Evolutionary conservation across 2,888 invertebrate genomes (phyloP).

Genomic region (Torymus aiolomorphi): DNA sequence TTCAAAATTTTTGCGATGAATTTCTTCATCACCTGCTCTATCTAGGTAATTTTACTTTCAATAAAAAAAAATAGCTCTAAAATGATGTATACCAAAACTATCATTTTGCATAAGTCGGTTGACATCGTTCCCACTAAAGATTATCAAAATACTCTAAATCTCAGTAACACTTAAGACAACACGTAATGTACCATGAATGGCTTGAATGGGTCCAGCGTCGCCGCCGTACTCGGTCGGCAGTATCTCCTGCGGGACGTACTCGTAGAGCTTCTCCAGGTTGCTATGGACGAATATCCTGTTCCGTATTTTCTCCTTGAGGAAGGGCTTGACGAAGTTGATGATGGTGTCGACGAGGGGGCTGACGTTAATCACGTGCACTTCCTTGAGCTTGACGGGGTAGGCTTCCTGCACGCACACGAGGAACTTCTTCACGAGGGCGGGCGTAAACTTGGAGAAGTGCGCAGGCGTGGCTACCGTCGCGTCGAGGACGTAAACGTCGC

Average conservation of each 20-base stretch:
- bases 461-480: slow-evolving; percentile 87
- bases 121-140: too few relatives aligned
- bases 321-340: slow-evolving; percentile 89
- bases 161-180: too few relatives aligned
- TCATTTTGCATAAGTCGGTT: too few relatives aligned
- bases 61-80: too few relatives aligned
- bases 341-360: slow-evolving; percentile 90
- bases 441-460: slow-evolving; percentile 91
- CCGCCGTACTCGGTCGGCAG: slow-evolving; percentile 91
- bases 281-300: slow-evolving; percentile 89
- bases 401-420: slow-evolving; percentile 90
- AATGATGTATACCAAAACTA: too few relatives aligned
- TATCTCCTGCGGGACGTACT: slow-evolving; percentile 87
- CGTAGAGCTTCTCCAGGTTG: slow-evolving; percentile 84
- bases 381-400: slow-evolving; percentile 91
- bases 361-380: slow-evolving; percentile 90
- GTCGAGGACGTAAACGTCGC: slow-evolving; percentile 89
- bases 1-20: too few relatives aligned
- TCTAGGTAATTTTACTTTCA: too few relatives aligned
- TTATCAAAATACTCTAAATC: too few relatives aligned
- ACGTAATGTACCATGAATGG: slow-evolving; percentile 80
- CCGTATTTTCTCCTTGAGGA: slow-evolving; percentile 91
- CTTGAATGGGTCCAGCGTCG: slow-evolving; percentile 83
- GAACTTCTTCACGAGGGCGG: slow-evolving; percentile 89
- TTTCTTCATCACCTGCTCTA: too few relatives aligned